Conservation (phyloP, 2,888 invertebrate genomes). For the Xiphydria camelus region DNA sequence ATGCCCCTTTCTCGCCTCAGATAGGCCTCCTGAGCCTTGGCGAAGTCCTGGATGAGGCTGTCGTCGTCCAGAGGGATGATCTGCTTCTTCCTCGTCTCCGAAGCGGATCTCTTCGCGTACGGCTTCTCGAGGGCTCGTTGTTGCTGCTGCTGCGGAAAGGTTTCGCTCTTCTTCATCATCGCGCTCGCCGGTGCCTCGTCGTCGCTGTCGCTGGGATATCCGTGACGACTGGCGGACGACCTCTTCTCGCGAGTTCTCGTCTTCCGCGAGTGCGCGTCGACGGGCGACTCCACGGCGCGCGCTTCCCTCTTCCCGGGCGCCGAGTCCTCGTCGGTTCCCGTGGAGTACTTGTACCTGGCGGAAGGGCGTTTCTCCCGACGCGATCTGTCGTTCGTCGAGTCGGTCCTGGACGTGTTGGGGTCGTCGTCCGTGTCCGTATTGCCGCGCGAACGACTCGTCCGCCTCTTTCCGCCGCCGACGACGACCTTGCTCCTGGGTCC, state of each 20-base stretch:
- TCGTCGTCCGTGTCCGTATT: constrained; percentile 24
- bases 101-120: constrained; percentile 18
- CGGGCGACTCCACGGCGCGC: constrained; percentile 15
- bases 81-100: constrained; percentile 43
- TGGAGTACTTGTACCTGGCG: constrained; percentile 9
- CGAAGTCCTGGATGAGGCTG: constrained; percentile 40
- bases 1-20: constrained; percentile 35
- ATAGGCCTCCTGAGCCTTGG: constrained; percentile 33
- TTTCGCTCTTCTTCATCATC: constrained; percentile 56
- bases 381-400: constrained; percentile 11
- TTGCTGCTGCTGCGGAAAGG: constrained; percentile 21
- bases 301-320: constrained; percentile 12
- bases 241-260: constrained; percentile 8
- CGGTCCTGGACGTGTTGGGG: constrained; percentile 14
- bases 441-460: constrained; percentile 18
- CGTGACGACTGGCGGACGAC: constrained; percentile 4
- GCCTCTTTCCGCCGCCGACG: constrained; percentile 10
- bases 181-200: constrained; percentile 58
- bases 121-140: background rate
- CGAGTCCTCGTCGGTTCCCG: constrained; percentile 13
- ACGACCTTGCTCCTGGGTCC: constrained; percentile 8
- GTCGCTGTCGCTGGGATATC: constrained; percentile 10
- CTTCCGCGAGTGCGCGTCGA: constrained; percentile 11
- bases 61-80: constrained; percentile 50
- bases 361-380: constrained; percentile 2